These are phyloP conservation scores for Girardinus metallicus DNA, from an alignment of 2,797 vertebrate species.

Conservation along the genomic window DNA sequence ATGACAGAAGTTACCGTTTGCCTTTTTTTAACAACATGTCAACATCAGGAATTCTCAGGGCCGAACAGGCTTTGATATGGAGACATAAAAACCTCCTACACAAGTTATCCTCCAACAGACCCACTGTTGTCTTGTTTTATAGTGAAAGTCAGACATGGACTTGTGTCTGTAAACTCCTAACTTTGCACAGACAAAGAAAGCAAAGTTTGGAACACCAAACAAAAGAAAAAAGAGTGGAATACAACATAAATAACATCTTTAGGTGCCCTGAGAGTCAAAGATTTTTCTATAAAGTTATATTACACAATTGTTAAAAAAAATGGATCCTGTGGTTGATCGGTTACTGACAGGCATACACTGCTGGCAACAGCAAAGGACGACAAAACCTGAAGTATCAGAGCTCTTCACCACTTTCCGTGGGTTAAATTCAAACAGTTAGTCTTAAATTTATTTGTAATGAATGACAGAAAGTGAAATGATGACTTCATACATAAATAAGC, in stretches of 20 bases:
- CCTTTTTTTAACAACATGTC: constrained; percentile 1
- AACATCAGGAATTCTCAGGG: constrained; percentile 1
- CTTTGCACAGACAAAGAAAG: not conserved
- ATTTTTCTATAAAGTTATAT: not conserved
- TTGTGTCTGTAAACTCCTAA: not conserved
- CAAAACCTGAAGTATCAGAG: not conserved
- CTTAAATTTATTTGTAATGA: constrained; percentile 31
- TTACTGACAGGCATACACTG: not conserved
- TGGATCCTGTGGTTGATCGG: not conserved
- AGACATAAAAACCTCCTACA: not conserved
- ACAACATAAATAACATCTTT: not conserved
- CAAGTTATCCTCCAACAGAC: not conserved
- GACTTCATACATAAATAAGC: constrained; percentile 12
- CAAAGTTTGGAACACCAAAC: not conserved
- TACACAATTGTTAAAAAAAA: not conserved
- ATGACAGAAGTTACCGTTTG: not conserved
- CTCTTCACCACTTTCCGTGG: no score
- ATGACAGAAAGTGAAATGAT: constrained; percentile 1
- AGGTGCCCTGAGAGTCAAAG: not conserved
- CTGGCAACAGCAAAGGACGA: not conserved
- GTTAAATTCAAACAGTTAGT: not conserved
- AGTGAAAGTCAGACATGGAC: not conserved
- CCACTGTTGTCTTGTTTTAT: not conserved
- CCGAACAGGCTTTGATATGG: not conserved
- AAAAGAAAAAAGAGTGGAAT: not conserved